These are phyloP conservation scores for Acropora yongei DNA, from an alignment of 64 coral and sea anemone species.

Conservation along the genomic window DNA sequence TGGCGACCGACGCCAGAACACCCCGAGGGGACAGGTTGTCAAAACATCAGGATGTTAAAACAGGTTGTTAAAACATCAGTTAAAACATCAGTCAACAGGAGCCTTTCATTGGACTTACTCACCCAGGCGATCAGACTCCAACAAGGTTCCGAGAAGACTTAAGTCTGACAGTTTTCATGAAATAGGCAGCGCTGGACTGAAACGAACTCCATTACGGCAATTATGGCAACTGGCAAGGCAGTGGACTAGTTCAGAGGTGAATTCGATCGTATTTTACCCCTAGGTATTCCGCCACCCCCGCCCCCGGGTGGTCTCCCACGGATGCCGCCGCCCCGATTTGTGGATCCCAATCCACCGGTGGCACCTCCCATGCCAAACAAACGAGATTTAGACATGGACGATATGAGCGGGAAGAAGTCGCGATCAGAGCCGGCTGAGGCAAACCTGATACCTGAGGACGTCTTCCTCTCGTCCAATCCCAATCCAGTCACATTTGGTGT, in stretches of 20 bases:
- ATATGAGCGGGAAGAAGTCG: conserved; percentile 79
- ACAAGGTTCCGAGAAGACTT: too few species aligned
- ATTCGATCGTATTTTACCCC: not conserved
- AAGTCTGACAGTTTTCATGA: too few species aligned
- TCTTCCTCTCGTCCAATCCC: conserved; percentile 75
- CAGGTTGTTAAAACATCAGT: too few species aligned
- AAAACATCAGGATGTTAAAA: too few species aligned
- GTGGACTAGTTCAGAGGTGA: not conserved
- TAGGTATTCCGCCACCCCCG: conserved; percentile 78
- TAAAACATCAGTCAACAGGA: too few species aligned
- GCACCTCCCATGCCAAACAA: conserved; percentile 69
- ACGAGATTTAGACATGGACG: conserved; percentile 72
- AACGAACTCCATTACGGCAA: too few species aligned
- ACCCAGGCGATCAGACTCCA: too few species aligned
- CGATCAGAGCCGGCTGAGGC: conserved; percentile 88
- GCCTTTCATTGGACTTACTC: too few species aligned
- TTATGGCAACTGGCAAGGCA: too few species aligned
- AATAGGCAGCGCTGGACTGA: too few species aligned
- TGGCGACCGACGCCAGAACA: too few species aligned
- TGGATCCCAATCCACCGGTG: conserved; percentile 74
- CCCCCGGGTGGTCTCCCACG: conserved; percentile 64
- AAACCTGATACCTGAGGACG: conserved; percentile 91
- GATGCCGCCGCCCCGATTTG: conserved; percentile 78
- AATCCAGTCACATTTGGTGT: conserved; percentile 91
- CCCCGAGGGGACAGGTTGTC: too few species aligned